A percentile compares a stretch with the other conserved stretches of the same genome.
Evolutionary conservation across 2,888 invertebrate genomes (phyloP).

Genomic region (Pristionchus arcanus): DNA sequence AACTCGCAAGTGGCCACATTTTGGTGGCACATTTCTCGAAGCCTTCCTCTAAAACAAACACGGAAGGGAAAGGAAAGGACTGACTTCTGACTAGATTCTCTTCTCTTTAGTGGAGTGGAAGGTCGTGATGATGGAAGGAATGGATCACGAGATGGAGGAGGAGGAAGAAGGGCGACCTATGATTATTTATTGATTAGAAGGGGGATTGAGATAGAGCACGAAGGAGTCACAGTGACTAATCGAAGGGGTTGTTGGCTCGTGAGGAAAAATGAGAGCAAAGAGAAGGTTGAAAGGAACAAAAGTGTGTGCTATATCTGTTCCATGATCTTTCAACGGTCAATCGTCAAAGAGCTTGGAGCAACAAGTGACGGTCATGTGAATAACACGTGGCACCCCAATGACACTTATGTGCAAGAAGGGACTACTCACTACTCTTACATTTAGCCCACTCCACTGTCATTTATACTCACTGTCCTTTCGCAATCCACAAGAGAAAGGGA

Average conservation of each 20-base stretch:
- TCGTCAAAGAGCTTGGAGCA: too few species aligned
- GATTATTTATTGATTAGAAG: neutral
- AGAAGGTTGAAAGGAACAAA: neutral
- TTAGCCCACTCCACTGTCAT: neutral
- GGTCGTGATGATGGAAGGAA: constrained; percentile 19
- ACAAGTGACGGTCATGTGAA: neutral
- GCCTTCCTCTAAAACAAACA: neutral
- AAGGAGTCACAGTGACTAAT: constrained; percentile 25
- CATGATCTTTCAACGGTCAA: constrained; percentile 3
- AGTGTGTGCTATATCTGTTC: neutral
- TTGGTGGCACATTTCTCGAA: neutral
- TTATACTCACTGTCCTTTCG: neutral
- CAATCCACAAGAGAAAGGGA: neutral
- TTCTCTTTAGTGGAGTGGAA: neutral
- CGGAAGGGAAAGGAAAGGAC: neutral
- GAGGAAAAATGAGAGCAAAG: neutral
- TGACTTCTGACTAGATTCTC: neutral
- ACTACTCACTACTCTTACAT: neutral
- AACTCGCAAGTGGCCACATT: neutral
- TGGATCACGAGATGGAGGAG: constrained; percentile 18
- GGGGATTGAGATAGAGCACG: neutral
- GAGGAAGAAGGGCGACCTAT: constrained; percentile 33
- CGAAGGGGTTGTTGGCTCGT: neutral
- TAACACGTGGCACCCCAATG: neutral
- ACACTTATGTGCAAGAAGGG: neutral